Conservation (phyloP, 1,140 invertebrate genomes). For the Adelges cooleyi region DNA sequence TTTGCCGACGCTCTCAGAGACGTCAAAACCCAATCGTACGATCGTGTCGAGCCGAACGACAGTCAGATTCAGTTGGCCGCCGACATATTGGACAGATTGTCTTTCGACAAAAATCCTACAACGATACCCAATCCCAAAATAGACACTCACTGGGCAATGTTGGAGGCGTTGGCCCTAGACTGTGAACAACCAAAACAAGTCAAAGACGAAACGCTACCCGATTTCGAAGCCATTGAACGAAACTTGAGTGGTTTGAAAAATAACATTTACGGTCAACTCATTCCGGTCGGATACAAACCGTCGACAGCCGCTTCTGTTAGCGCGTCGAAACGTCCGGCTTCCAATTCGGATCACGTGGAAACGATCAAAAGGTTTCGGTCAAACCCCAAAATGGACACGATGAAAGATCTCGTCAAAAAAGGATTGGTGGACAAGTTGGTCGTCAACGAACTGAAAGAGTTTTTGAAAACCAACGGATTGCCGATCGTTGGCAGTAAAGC, state of each 20-base stretch:
- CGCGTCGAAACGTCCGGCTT: not conserved
- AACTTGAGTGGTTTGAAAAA: conserved; percentile 15
- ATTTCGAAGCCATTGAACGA: not conserved
- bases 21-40: not conserved
- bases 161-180: conserved; percentile 23
- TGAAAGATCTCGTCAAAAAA: too few relatives aligned
- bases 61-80: not conserved
- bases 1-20: conserved; percentile 3
- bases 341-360: not conserved
- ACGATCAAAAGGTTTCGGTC: not conserved
- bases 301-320: not conserved
- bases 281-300: not conserved
- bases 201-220: conserved; percentile 8
- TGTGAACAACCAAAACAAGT: not conserved
- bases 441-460: too few relatives aligned
- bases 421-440: too few relatives aligned
- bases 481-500: too few relatives aligned
- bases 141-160: conserved; percentile 24
- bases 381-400: too few relatives aligned
- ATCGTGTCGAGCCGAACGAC: not conserved
- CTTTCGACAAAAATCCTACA: conserved; percentile 3
- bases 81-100: not conserved
- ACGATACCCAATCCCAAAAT: conserved; percentile 23
- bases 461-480: too few relatives aligned
- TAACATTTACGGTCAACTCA: not conserved